Evolutionary conservation across 2,797 vertebrate genomes (phyloP).

Genomic region (Falco naumanni): DNA sequence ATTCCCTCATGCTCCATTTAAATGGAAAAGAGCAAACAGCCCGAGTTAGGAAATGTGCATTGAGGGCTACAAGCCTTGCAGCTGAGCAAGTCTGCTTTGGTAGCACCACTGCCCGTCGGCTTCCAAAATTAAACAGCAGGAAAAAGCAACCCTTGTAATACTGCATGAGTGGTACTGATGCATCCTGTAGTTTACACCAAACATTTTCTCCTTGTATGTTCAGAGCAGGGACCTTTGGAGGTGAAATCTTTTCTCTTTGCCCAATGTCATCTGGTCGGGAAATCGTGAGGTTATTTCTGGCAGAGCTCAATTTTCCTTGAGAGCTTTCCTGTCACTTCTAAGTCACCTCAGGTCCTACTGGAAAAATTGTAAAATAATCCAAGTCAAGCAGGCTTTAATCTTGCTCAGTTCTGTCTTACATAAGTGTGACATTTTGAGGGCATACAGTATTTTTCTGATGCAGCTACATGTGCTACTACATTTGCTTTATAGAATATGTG

Average conservation of each 20-base stretch:
- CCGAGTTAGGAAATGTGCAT: accelerated
- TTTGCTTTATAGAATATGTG: background rate
- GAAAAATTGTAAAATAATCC: background rate
- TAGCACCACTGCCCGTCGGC: background rate
- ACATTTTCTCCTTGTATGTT: accelerated
- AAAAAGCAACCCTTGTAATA: background rate
- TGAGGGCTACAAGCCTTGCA: accelerated
- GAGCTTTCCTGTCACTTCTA: background rate
- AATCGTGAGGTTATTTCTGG: background rate
- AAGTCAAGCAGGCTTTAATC: conserved; percentile 19
- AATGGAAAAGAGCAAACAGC: background rate
- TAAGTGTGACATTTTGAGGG: conserved; percentile 33
- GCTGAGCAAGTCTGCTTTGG: background rate
- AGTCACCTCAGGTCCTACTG: background rate
- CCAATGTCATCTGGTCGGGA: accelerated
- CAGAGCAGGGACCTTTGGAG: background rate
- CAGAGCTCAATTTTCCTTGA: background rate
- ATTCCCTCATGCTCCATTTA: background rate
- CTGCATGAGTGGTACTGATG: accelerated
- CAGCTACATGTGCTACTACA: accelerated
- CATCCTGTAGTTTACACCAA: background rate
- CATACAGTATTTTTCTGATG: background rate
- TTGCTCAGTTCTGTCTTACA: background rate
- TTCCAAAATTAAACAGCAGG: background rate
- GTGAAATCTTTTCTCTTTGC: background rate